Percentiles rank a stretch among this genome's conserved stretches.
These are phyloP conservation scores for Coptodon bakossiorum DNA, from an alignment of 2,113 vertebrate species.

Conservation along the genomic window DNA sequence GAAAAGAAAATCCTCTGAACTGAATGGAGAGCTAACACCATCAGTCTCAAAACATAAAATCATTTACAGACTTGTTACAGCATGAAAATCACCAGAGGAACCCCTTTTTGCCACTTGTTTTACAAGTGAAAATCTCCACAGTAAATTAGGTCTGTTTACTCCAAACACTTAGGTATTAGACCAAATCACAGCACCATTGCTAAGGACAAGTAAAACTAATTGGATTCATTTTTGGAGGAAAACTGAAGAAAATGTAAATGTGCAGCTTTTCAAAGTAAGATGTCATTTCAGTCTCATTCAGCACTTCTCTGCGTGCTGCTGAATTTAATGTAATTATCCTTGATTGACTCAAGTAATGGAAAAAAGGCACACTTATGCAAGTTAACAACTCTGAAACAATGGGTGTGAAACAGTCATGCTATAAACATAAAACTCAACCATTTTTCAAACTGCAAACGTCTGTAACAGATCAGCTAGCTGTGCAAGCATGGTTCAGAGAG, in stretches of 20 bases:
- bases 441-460: neutral
- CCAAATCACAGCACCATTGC: neutral
- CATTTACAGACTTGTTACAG: neutral
- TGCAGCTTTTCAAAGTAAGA: neutral
- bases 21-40: neutral
- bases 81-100: neutral
- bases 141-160: neutral
- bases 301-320: neutral
- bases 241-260: neutral
- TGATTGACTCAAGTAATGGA: neutral
- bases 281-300: neutral
- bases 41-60: neutral
- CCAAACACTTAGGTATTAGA: neutral
- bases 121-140: neutral
- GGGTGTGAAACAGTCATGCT: neutral
- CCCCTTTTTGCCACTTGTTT: neutral
- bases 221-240: neutral
- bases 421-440: neutral
- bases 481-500: conserved; percentile 9
- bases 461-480: neutral
- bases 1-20: neutral
- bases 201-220: neutral
- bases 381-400: neutral
- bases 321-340: neutral
- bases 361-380: neutral